A percentile compares a stretch with the other conserved stretches of the same genome.
These are phyloP conservation scores for Andrena bicolor DNA, from an alignment of 2,888 invertebrate species.

Conservation along the genomic window DNA sequence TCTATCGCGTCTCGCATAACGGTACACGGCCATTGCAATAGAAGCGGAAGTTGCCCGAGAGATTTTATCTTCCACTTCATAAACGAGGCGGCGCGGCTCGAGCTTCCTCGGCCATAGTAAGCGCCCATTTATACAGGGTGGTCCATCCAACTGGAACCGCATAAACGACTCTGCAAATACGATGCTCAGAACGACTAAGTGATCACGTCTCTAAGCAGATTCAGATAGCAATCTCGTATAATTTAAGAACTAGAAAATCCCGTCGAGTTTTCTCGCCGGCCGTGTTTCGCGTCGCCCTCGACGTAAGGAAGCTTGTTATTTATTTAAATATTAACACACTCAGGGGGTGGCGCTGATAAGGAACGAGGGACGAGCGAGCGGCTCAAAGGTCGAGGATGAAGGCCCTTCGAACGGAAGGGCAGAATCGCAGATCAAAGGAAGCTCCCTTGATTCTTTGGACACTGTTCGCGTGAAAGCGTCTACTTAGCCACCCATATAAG, in stretches of 20 bases:
- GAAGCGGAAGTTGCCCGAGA: constrained; percentile 40
- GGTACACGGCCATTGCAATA: constrained; percentile 23
- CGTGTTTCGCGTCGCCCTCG: neutral
- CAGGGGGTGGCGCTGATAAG: neutral
- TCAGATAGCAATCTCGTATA: neutral
- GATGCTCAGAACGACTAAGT: neutral
- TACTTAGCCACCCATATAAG: constrained; percentile 38
- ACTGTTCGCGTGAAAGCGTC: constrained; percentile 14
- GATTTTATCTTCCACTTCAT: constrained; percentile 44
- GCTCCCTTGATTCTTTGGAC: constrained; percentile 50
- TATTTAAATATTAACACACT: constrained; percentile 50
- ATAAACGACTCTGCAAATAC: neutral
- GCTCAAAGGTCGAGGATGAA: constrained; percentile 41
- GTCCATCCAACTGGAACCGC: constrained; percentile 5
- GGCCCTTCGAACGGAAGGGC: constrained; percentile 31
- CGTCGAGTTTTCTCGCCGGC: neutral
- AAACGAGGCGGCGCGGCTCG: constrained; percentile 18
- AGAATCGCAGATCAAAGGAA: constrained; percentile 66
- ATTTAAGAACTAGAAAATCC: neutral
- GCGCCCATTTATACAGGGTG: constrained; percentile 26
- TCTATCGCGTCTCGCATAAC: constrained; percentile 27
- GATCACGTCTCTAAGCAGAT: neutral
- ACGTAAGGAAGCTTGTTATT: constrained; percentile 25
- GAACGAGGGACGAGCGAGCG: constrained; percentile 1
- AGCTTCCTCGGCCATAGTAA: constrained; percentile 13